A percentile compares a stretch with the other conserved stretches of the same genome.
Evolutionary conservation across 2,113 vertebrate genomes (phyloP).

Genomic region (Microtus richardsoni): DNA sequence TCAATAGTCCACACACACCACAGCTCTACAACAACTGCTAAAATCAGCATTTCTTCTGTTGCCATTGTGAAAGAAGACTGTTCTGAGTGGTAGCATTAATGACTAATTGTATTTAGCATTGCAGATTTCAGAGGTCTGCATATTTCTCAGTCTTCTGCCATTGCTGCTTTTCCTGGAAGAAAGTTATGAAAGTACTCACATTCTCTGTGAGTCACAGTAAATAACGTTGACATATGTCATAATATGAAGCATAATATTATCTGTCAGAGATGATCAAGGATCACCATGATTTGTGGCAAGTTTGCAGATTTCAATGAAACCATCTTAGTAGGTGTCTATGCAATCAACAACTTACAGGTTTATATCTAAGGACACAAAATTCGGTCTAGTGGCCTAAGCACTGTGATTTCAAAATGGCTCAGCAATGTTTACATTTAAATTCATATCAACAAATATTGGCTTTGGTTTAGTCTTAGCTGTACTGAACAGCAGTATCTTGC

Average conservation of each 20-base stretch:
- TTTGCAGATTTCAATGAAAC: constrained; percentile 70
- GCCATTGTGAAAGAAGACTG: background rate
- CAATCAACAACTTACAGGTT: constrained; percentile 57
- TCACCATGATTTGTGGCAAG: constrained; percentile 43
- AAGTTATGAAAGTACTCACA: constrained; percentile 48
- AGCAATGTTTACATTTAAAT: constrained; percentile 25
- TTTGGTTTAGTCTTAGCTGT: constrained; percentile 43
- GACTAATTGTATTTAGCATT: constrained; percentile 57
- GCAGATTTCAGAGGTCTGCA: constrained; percentile 62
- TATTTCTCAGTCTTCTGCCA: constrained; percentile 33
- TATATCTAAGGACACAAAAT: constrained; percentile 45
- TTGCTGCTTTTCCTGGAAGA: constrained; percentile 54
- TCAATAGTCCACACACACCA: background rate
- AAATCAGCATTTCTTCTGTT: background rate
- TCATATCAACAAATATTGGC: constrained; percentile 46
- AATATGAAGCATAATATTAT: constrained; percentile 51
- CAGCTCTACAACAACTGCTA: background rate
- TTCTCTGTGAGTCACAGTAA: constrained; percentile 46
- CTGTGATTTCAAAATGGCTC: constrained; percentile 59
- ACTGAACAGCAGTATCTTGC: constrained; percentile 59
- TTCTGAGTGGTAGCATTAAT: constrained; percentile 17
- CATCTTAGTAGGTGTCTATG: constrained; percentile 65
- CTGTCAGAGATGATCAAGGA: constrained; percentile 34
- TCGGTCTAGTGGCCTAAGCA: constrained; percentile 29
- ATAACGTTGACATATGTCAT: background rate